Evolutionary conservation across 2,797 vertebrate genomes (phyloP).

Genomic region (Coilia nasus): DNA sequence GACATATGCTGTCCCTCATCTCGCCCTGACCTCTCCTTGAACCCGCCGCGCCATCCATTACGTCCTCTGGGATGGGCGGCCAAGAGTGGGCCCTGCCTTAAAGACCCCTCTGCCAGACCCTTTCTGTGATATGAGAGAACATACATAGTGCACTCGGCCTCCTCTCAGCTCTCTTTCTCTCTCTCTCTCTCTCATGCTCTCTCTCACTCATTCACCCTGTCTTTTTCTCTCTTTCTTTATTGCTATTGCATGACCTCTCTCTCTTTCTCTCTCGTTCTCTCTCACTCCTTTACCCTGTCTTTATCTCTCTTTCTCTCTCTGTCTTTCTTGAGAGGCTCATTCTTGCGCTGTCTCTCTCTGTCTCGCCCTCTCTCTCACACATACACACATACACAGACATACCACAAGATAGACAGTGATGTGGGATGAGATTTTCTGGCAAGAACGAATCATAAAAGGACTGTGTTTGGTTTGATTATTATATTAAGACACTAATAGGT

Average conservation of each 20-base stretch:
- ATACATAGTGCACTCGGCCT: not conserved
- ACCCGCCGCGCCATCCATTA: conserved; percentile 64
- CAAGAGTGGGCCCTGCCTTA: too few species aligned
- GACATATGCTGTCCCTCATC: conserved; percentile 70
- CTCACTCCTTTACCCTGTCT: too few species aligned
- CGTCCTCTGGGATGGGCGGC: conserved; percentile 51
- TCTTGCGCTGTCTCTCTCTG: too few species aligned
- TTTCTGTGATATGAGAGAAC: not conserved
- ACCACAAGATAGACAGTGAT: not conserved
- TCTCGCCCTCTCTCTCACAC: conserved; percentile 39
- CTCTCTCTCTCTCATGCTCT: not conserved
- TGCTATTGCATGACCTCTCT: too few species aligned
- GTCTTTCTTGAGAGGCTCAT: too few species aligned
- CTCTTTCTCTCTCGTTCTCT: not conserved
- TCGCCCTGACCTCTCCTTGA: conserved; percentile 75
- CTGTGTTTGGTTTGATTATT: not conserved
- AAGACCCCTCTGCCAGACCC: conserved; percentile 4
- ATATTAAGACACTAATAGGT: not conserved
- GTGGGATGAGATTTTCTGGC: too few species aligned
- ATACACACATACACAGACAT: conserved; percentile 31
- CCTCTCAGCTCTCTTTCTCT: not conserved
- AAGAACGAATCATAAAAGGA: not conserved
- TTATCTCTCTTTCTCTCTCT: too few species aligned
- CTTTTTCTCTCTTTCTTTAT: not conserved
- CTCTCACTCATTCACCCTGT: too few species aligned